Percentiles rank a stretch among this genome's conserved stretches.
Evolutionary conservation across 2,113 vertebrate genomes (phyloP).

Genomic region (Xiphophorus maculatus): DNA sequence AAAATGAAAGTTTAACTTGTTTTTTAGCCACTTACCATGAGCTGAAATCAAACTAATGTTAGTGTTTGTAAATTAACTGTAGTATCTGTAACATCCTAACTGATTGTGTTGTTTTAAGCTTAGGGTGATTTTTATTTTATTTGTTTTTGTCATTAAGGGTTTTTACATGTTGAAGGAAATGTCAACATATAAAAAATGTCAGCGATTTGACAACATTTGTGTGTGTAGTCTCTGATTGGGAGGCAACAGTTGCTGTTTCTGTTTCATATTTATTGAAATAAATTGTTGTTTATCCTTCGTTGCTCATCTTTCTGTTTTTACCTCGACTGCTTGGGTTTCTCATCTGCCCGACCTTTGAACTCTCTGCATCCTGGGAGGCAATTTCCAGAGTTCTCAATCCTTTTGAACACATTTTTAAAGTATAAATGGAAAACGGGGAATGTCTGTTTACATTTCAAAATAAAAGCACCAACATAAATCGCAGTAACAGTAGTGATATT

Average conservation of each 20-base stretch:
- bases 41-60: conserved; percentile 52
- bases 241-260: conserved; percentile 29
- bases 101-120: conserved; percentile 91
- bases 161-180: conserved; percentile 88
- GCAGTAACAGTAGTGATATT: too few species aligned
- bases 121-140: conserved; percentile 74
- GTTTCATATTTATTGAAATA: conserved; percentile 73
- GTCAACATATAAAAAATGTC: background rate
- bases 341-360: conserved; percentile 63
- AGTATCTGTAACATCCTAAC: conserved; percentile 88
- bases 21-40: conserved; percentile 28
- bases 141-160: conserved; percentile 84
- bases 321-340: conserved; percentile 12
- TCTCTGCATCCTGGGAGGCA: conserved; percentile 24
- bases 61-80: conserved; percentile 37
- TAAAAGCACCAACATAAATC: too few species aligned
- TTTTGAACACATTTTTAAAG: too few species aligned
- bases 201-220: background rate
- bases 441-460: too few species aligned
- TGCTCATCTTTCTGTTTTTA: background rate
- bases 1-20: conserved; percentile 48
- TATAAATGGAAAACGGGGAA: too few species aligned
- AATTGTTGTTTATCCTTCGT: conserved; percentile 50
- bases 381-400: background rate
- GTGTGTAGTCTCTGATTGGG: conserved; percentile 27